Evolutionary conservation across 1,140 invertebrate genomes (phyloP).

Genomic region (Nephotettix cincticeps): DNA sequence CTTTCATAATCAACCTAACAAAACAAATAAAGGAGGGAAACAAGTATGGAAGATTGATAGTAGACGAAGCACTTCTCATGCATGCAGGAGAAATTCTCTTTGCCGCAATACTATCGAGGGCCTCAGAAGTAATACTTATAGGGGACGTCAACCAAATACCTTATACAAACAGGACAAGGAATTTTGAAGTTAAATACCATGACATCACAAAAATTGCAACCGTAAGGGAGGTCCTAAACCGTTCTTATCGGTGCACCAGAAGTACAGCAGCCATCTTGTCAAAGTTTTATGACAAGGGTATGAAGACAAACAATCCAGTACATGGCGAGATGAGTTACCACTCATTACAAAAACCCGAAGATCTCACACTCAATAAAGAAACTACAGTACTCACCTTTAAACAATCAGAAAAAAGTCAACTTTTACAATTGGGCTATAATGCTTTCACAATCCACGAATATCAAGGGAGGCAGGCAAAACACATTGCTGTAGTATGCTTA

Average conservation of each 20-base stretch:
- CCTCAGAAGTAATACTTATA: background rate
- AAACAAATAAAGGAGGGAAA: background rate
- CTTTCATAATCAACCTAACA: background rate
- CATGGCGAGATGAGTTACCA: background rate
- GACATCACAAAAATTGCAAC: background rate
- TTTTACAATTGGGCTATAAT: background rate
- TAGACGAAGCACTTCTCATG: background rate
- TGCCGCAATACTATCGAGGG: background rate
- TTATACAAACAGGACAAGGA: background rate
- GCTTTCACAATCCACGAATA: background rate
- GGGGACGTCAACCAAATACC: background rate
- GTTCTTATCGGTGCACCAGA: background rate
- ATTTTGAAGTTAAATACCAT: background rate
- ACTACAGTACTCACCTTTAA: background rate
- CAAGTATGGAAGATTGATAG: background rate
- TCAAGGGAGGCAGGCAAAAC: background rate
- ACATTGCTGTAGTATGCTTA: background rate
- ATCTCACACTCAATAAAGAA: background rate
- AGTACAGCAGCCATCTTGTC: background rate
- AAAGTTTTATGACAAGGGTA: background rate
- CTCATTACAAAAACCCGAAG: background rate
- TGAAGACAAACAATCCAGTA: background rate
- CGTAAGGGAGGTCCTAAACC: background rate
- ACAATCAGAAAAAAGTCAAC: background rate
- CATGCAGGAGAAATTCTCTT: background rate